Conservation (phyloP, 2,888 invertebrate genomes). For the Seira sanloemensis region DNA sequence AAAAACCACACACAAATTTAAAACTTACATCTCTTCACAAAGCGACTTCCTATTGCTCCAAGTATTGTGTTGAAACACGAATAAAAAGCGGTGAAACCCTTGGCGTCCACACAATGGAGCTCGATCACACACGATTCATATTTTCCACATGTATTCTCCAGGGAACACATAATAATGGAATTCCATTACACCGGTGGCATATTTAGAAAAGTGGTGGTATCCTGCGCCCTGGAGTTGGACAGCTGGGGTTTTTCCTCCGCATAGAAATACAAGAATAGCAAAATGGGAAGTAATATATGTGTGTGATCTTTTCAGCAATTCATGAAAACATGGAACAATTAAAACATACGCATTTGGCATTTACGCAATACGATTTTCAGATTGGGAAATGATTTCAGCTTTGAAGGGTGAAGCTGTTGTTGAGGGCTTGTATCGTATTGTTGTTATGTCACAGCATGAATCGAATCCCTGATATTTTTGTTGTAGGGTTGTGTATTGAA, state of each 20-base stretch:
- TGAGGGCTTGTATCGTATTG: constrained; percentile 63
- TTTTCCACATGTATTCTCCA: background rate
- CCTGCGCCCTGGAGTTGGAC: constrained; percentile 16
- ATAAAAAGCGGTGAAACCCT: background rate
- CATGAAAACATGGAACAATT: too few relatives aligned
- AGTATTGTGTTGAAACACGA: background rate
- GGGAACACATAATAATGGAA: background rate
- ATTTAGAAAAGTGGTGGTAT: background rate
- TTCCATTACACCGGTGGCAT: background rate
- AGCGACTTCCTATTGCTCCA: too few relatives aligned
- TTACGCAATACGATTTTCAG: background rate
- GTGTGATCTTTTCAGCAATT: too few relatives aligned
- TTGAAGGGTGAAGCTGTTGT: constrained; percentile 52
- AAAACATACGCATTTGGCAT: too few relatives aligned
- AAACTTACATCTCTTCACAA: too few relatives aligned
- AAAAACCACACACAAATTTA: too few relatives aligned
- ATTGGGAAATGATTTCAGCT: background rate
- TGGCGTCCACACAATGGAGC: background rate
- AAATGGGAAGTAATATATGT: too few relatives aligned
- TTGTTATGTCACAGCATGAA: constrained; percentile 61
- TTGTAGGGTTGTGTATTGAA: background rate
- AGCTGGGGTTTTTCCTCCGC: background rate
- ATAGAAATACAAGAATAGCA: background rate
- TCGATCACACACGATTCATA: background rate
- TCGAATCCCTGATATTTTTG: background rate